These are phyloP conservation scores for Chorisops tibialis DNA, from an alignment of 2,888 invertebrate species.

Conservation along the genomic window DNA sequence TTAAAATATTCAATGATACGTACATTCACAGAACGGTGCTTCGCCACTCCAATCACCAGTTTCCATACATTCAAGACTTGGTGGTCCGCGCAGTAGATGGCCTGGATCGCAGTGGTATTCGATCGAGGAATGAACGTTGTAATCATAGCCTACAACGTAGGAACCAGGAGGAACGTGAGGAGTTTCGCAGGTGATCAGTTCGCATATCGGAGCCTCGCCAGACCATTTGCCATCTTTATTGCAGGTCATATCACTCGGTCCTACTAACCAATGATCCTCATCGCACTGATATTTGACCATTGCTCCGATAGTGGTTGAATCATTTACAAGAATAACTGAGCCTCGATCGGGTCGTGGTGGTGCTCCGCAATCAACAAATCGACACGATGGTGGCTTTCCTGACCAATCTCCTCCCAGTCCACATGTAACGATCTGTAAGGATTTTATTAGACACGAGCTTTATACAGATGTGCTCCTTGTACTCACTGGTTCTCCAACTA, in stretches of 20 bases:
- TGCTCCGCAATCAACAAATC: constrained; percentile 82
- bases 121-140: constrained; percentile 82
- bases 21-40: constrained; percentile 81
- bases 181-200: constrained; percentile 80
- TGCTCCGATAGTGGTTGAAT: constrained; percentile 78
- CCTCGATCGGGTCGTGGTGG: constrained; percentile 78
- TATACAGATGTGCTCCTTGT: not conserved
- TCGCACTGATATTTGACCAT: constrained; percentile 76
- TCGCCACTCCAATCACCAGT: constrained; percentile 82
- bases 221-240: constrained; percentile 85
- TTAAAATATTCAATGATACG: constrained; percentile 41
- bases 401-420: constrained; percentile 85
- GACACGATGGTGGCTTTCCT: constrained; percentile 73
- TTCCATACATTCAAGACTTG: constrained; percentile 66
- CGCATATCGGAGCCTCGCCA: constrained; percentile 79
- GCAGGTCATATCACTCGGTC: constrained; percentile 66
- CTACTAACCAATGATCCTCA: constrained; percentile 79
- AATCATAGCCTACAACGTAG: constrained; percentile 84
- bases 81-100: constrained; percentile 71
- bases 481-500: constrained; percentile 76
- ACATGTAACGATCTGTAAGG: constrained; percentile 68
- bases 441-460: not conserved
- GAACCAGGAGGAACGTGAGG: constrained; percentile 83
- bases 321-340: constrained; percentile 67
- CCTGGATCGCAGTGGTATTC: constrained; percentile 87